Conservation (phyloP, 2,797 vertebrate species). For the Amphiprion clarkii region DNA sequence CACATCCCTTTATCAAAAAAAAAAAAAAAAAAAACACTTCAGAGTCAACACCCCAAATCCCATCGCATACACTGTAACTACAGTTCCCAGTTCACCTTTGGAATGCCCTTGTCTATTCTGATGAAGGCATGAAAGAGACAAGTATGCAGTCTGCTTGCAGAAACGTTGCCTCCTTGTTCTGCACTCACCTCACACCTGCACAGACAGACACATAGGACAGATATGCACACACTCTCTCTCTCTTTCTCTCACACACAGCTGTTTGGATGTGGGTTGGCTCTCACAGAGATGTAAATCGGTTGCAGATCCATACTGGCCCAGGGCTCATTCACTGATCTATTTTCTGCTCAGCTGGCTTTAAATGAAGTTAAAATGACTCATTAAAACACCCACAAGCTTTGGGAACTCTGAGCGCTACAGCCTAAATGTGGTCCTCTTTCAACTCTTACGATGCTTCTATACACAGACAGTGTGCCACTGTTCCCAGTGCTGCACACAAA, state of each 20-base stretch:
- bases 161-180: conserved; percentile 59
- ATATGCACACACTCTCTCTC: conserved; percentile 72
- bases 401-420: conserved; percentile 96
- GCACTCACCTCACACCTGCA: conserved; percentile 74
- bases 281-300: conserved; percentile 91
- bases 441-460: conserved; percentile 78
- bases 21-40: conserved; percentile 67
- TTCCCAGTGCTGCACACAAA: conserved; percentile 78
- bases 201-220: conserved; percentile 64
- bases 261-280: conserved; percentile 88
- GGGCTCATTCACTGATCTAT: conserved; percentile 99
- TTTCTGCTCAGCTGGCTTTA: conserved; percentile 99
- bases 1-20: conserved; percentile 84
- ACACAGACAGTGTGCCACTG: conserved; percentile 73
- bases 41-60: conserved; percentile 80
- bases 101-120: conserved; percentile 76
- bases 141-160: conserved; percentile 61
- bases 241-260: conserved; percentile 77
- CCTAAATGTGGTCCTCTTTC: conserved; percentile 98
- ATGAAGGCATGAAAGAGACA: conserved; percentile 74
- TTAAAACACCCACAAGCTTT: conserved; percentile 99
- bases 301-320: conserved; percentile 96
- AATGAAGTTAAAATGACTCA: conserved; percentile 99
- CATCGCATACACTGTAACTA: conserved; percentile 74
- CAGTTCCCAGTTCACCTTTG: conserved; percentile 79